A percentile compares a stretch with the other conserved stretches of the same genome.
Evolutionary conservation across 2,888 invertebrate genomes (phyloP).

Genomic region (Platycheirus albimanus): DNA sequence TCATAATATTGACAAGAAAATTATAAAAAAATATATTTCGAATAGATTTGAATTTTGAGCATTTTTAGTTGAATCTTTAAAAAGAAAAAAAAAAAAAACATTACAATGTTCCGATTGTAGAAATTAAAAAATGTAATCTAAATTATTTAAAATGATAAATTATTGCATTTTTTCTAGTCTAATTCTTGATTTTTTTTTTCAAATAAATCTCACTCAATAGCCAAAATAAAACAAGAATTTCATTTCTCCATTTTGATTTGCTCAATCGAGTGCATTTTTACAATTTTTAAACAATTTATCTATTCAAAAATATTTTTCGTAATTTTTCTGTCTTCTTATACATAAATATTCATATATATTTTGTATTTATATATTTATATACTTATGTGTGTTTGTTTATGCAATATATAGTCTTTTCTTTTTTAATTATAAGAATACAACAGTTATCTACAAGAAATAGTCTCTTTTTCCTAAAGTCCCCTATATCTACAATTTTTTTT

Average conservation of each 20-base stretch:
- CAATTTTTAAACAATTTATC: conserved; percentile 10
- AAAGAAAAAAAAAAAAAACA: no score
- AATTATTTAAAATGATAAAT: conserved; percentile 23
- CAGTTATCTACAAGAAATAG: conserved; percentile 9
- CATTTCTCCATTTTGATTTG: conserved; percentile 10
- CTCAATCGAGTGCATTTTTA: conserved; percentile 53
- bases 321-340: conserved; percentile 38
- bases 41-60: conserved; percentile 68
- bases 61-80: conserved; percentile 52
- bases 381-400: conserved; percentile 40
- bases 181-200: background rate
- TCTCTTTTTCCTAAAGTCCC: background rate
- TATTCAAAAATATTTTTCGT: conserved; percentile 68
- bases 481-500: background rate
- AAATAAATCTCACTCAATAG: conserved; percentile 57
- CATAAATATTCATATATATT: conserved; percentile 46
- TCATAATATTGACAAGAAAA: conserved; percentile 49
- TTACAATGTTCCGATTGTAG: background rate
- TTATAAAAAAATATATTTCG: conserved; percentile 43
- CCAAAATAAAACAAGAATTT: conserved; percentile 21
- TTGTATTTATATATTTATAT: conserved; percentile 26
- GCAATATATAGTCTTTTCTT: conserved; percentile 65
- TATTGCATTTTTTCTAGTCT: conserved; percentile 33
- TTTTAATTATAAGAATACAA: conserved; percentile 50
- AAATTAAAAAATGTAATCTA: background rate